phyloP scores from a whole-genome alignment of 2,888 invertebrate species.

The Acrobeloides nanus region DNA sequence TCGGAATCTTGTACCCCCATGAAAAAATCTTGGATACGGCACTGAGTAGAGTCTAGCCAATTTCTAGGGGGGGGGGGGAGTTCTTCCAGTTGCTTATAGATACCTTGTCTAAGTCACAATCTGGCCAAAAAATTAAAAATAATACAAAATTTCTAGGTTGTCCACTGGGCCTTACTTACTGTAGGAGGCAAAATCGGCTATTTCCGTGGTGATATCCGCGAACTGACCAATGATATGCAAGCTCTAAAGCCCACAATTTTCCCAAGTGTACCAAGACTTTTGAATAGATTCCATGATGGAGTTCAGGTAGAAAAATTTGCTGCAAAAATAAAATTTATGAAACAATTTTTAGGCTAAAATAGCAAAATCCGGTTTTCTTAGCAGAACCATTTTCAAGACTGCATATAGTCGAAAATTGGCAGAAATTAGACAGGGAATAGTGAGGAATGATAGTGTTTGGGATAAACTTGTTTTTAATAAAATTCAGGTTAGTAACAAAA shows the following conservation, averaged over 20 bases:
- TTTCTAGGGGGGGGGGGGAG: no score
- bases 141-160: no score
- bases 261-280: constrained; percentile 84
- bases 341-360: no score
- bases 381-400: constrained; percentile 17
- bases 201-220: constrained; percentile 62
- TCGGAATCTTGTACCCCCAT: no score
- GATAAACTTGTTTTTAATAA: constrained; percentile 46
- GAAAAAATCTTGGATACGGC: no score
- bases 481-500: no score
- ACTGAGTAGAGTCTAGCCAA: no score
- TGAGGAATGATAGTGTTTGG: constrained; percentile 39
- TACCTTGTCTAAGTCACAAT: no score
- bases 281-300: constrained; percentile 87
- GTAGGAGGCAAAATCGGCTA: constrained; percentile 85
- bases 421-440: constrained; percentile 18
- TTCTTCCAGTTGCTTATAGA: no score
- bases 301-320: constrained; percentile 53
- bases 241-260: constrained; percentile 84
- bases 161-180: constrained; percentile 39
- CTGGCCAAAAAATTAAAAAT: no score
- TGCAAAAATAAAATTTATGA: no score
- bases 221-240: constrained; percentile 72
- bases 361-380: no score
- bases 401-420: constrained; percentile 24